These are phyloP conservation scores for Psix sp. DNA, from an alignment of 1,140 invertebrate genomes.

Conservation along the genomic window DNA sequence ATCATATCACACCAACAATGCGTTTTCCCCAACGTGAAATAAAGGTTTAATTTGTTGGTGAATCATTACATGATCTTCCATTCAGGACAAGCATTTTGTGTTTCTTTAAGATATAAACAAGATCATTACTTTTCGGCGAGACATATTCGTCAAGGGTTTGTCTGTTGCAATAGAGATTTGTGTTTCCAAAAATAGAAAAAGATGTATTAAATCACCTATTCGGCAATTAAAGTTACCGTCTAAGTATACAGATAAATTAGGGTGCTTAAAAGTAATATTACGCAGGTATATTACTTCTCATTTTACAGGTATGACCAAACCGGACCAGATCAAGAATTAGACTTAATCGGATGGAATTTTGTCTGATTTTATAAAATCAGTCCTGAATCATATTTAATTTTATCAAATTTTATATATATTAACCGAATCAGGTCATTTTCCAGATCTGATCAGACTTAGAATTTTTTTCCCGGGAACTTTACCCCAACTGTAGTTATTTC, in stretches of 20 bases:
- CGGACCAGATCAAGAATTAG: too few relatives aligned
- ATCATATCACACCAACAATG: slow-evolving; percentile 1
- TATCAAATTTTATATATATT: too few relatives aligned
- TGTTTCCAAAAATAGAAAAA: background rate
- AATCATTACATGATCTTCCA: background rate
- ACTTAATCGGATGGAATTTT: too few relatives aligned
- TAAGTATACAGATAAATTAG: background rate
- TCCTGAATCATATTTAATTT: too few relatives aligned
- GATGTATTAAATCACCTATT: background rate
- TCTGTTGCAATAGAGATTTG: background rate
- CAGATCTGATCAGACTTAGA: too few relatives aligned
- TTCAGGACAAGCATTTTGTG: slow-evolving; percentile 1
- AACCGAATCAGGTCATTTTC: too few relatives aligned
- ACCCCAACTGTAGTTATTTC: too few relatives aligned
- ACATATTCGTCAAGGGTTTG: background rate
- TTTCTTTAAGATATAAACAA: background rate
- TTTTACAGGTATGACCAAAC: too few relatives aligned
- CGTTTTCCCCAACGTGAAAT: slow-evolving; percentile 1
- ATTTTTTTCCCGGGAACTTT: too few relatives aligned
- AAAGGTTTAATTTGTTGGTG: background rate
- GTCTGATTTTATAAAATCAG: too few relatives aligned
- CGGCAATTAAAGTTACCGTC: slow-evolving; percentile 6
- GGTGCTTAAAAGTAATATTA: background rate
- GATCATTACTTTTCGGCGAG: background rate
- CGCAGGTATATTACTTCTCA: too few relatives aligned